These are phyloP conservation scores for Climacteris rufus DNA, from an alignment of 2,113 vertebrate species.

Conservation along the genomic window DNA sequence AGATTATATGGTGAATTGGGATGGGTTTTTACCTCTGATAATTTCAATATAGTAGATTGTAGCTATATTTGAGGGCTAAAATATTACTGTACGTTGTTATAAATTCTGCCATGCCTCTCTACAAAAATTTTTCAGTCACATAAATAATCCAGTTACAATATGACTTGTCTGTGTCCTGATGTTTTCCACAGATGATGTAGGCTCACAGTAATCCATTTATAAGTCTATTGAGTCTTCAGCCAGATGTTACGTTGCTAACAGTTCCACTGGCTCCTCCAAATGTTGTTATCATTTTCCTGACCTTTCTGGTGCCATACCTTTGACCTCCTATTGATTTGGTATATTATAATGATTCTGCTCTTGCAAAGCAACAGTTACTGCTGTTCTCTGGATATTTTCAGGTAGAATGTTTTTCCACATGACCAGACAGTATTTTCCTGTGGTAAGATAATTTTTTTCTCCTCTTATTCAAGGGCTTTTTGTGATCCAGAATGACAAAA, in stretches of 20 bases:
- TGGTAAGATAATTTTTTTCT: background rate
- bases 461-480: background rate
- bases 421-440: background rate
- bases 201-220: background rate
- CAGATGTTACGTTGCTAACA: background rate
- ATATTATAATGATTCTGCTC: background rate
- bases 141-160: background rate
- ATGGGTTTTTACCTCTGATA: background rate
- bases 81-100: background rate
- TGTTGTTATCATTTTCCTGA: background rate
- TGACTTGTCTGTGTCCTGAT: background rate
- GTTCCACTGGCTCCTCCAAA: background rate
- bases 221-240: background rate
- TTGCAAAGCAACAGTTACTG: background rate
- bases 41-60: background rate
- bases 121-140: background rate
- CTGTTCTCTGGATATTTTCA: background rate
- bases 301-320: background rate
- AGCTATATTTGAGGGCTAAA: background rate
- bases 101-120: background rate
- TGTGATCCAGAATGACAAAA: background rate
- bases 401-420: background rate
- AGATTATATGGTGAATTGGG: background rate
- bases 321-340: background rate
- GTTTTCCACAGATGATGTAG: background rate